phyloP scores from a whole-genome alignment of 2,797 vertebrate species.

The Lacerta bilineata region DNA sequence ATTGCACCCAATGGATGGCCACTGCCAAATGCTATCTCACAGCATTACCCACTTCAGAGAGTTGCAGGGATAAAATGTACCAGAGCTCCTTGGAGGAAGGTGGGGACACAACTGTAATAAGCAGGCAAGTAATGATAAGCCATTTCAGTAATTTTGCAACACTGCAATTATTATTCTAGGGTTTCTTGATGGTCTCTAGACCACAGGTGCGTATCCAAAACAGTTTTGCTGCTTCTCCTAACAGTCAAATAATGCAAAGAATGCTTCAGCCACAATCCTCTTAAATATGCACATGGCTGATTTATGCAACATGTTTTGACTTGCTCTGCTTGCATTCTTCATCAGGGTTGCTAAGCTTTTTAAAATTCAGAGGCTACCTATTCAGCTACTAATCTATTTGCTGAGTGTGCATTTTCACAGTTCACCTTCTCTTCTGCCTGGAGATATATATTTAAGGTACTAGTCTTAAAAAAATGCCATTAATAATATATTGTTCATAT shows the following conservation, averaged over 20 bases:
- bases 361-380: conserved; percentile 39
- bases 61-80: not conserved
- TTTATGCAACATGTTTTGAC: conserved; percentile 16
- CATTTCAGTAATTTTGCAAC: not conserved
- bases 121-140: not conserved
- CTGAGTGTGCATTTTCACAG: conserved; percentile 53
- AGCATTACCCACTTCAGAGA: not conserved
- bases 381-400: conserved; percentile 49
- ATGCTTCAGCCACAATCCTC: conserved; percentile 25
- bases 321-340: conserved; percentile 23
- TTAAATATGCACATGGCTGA: conserved; percentile 37
- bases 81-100: not conserved
- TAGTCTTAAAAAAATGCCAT: not conserved
- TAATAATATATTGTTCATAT: not conserved
- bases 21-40: not conserved
- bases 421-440: not conserved
- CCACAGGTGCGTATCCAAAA: conserved; percentile 15
- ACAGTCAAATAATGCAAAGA: not conserved
- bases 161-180: not conserved
- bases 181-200: not conserved
- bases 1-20: not conserved
- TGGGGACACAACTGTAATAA: not conserved
- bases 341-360: conserved; percentile 22
- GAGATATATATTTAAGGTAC: not conserved
- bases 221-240: not conserved